Base-by-base conservation (phyloP, 2,797 vertebrate species). In the Lacerta bilineata region DNA sequence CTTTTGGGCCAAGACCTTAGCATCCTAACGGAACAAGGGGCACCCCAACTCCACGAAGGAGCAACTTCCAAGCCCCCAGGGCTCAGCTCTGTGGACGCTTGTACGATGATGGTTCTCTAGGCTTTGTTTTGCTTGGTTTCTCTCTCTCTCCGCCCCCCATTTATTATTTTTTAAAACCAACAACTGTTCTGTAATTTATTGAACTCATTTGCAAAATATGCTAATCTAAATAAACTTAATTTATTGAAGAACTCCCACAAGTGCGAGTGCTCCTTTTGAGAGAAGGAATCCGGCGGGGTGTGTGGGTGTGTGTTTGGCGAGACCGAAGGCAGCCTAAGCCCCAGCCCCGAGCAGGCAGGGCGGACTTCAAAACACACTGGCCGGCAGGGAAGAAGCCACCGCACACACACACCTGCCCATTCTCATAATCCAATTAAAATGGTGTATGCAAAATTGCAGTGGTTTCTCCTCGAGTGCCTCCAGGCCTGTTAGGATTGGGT, bases 161-260 rank as follows among this genome's bases (percentile, higher is more conserved):
- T 55, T 55, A 55, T 92, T 87, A 91, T 75, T 75, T 75, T 36
- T 15, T 15, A 46, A 69, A 59, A 80, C 23, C n/a, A 77, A 88
- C 93, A 90, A 91, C 89, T 89, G 89, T 84, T 90, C 93, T 93
- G 96, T 97, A 96, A 97, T 96, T 97, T 97, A 97, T 97, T 97
- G 93, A 92, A 91, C 94, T 94, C 86, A n/a, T 94, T 94, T 95
- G 94, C 95, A 92, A 95, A 94, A 92, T 94, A 95, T 96, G 94
- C 92, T 95, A 96, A 94, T 94, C 94, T 93, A 96, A 97, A 97
- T 97, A 97, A 97, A 96, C 93, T 95, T 97, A 97, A 97, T 97
- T 97, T 97, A 97, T 97, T 97, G 96, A 95, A 79, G 84, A 91
- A 39, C 33, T 50, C 36, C 10, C 2, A 1, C 0, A 66, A 8